These are phyloP conservation scores for Oncorhynchus nerka DNA, from an alignment of 2,113 vertebrate genomes.

Conservation along the genomic window DNA sequence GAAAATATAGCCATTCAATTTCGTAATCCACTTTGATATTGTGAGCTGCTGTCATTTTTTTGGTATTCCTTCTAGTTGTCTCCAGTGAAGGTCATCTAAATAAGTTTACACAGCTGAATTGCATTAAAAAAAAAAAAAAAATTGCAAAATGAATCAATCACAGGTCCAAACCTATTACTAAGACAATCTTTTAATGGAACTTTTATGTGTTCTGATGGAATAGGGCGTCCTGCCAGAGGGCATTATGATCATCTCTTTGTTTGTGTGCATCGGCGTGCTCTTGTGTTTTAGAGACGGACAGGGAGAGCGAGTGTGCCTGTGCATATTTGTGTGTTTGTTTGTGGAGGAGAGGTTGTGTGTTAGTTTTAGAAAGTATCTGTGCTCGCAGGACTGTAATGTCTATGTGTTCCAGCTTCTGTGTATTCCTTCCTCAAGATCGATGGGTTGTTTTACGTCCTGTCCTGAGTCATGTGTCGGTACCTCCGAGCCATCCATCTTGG, in stretches of 20 bases:
- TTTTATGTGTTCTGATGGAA: slow-evolving; percentile 43
- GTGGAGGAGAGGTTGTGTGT: background rate
- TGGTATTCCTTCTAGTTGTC: background rate
- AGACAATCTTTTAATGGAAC: slow-evolving; percentile 61
- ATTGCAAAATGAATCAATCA: slow-evolving; percentile 49
- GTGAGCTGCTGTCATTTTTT: background rate
- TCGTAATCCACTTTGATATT: background rate
- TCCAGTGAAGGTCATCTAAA: slow-evolving; percentile 41
- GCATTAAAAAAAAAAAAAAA: slow-evolving; percentile 32
- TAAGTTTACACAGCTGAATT: slow-evolving; percentile 33
- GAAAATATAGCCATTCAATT: background rate
- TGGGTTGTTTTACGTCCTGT: slow-evolving; percentile 58
- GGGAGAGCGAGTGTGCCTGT: background rate
- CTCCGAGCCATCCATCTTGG: slow-evolving; percentile 45
- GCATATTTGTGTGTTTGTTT: slow-evolving; percentile 17
- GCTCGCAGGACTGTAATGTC: background rate
- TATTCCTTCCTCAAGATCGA: slow-evolving; percentile 46
- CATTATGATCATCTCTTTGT: slow-evolving; percentile 47
- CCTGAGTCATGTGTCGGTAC: slow-evolving; percentile 49
- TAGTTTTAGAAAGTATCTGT: background rate
- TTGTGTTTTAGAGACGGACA: background rate
- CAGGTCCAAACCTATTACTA: slow-evolving; percentile 39
- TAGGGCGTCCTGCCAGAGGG: slow-evolving; percentile 59
- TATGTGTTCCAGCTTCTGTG: background rate
- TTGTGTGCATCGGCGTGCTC: slow-evolving; percentile 19